phyloP scores from a whole-genome alignment of 2,797 vertebrate genomes.

The Lophius americanus region DNA sequence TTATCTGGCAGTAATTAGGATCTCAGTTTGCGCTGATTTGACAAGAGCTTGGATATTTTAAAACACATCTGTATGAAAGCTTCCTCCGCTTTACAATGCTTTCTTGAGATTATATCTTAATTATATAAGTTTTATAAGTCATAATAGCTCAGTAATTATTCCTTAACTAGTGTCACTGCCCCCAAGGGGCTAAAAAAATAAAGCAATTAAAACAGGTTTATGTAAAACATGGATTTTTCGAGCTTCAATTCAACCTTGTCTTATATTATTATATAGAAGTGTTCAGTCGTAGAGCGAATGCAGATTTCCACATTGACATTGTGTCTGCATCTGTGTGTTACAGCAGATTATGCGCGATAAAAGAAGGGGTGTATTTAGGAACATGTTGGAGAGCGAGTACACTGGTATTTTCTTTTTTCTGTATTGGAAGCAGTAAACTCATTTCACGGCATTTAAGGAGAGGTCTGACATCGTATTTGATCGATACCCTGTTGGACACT shows the following conservation, averaged over 20 bases:
- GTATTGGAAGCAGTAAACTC: slow-evolving; percentile 3
- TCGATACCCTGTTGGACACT: slow-evolving; percentile 43
- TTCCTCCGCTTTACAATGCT: too few species aligned
- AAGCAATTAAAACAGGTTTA: background rate
- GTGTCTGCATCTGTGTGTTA: too few species aligned
- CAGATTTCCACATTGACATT: too few species aligned
- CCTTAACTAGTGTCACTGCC: background rate
- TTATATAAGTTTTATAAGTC: too few species aligned
- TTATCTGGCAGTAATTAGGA: too few species aligned
- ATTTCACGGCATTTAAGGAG: slow-evolving; percentile 23
- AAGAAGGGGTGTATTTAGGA: background rate
- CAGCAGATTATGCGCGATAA: too few species aligned
- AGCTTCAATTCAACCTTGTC: background rate
- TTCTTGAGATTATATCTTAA: too few species aligned
- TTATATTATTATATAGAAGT: background rate
- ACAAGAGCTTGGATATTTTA: too few species aligned
- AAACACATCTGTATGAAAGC: too few species aligned
- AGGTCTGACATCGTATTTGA: slow-evolving; percentile 33
- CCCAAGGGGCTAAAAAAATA: background rate
- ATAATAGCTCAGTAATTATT: background rate
- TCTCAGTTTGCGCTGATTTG: too few species aligned
- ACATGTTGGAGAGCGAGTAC: background rate
- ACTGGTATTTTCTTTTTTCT: slow-evolving; percentile 10
- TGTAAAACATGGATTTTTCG: background rate
- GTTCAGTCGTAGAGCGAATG: too few species aligned